These are phyloP conservation scores for Micronycteris hirsuta DNA, from an alignment of 2,113 vertebrate genomes.

Conservation along the genomic window DNA sequence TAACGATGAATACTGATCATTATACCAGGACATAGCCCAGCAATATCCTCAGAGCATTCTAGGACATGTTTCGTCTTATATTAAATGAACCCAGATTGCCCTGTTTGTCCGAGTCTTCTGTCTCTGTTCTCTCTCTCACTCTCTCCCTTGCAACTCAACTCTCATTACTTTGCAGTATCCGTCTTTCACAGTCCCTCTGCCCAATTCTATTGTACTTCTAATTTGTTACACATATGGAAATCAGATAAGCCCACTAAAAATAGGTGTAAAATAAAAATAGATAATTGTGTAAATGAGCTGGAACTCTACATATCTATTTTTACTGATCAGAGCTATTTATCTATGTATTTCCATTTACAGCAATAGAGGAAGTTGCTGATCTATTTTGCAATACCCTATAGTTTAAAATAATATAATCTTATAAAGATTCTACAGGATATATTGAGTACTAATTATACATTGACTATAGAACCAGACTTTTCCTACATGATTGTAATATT, in stretches of 20 bases:
- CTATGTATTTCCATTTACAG: neutral
- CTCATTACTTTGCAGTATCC: neutral
- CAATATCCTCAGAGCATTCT: neutral
- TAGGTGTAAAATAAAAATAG: constrained; percentile 2
- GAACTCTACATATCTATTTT: constrained; percentile 31
- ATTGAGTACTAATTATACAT: constrained; percentile 35
- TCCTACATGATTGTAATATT: constrained; percentile 4
- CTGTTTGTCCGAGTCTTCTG: neutral
- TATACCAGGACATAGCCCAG: neutral
- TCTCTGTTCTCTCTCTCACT: neutral
- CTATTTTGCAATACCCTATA: neutral
- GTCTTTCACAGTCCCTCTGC: neutral
- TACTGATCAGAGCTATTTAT: neutral
- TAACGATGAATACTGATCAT: neutral
- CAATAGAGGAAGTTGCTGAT: neutral
- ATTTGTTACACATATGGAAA: neutral
- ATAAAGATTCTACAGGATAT: neutral
- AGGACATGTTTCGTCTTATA: neutral
- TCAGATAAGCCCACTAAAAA: neutral
- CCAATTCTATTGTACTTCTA: neutral
- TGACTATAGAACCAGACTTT: neutral
- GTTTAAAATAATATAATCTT: constrained; percentile 13
- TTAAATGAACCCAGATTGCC: neutral
- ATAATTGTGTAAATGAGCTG: neutral
- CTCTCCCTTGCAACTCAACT: neutral